Percentiles rank a stretch among this genome's conserved stretches.
phyloP scores from a whole-genome alignment of 1,140 invertebrate species.

The Pachyrhynchus sulphureomaculatus region DNA sequence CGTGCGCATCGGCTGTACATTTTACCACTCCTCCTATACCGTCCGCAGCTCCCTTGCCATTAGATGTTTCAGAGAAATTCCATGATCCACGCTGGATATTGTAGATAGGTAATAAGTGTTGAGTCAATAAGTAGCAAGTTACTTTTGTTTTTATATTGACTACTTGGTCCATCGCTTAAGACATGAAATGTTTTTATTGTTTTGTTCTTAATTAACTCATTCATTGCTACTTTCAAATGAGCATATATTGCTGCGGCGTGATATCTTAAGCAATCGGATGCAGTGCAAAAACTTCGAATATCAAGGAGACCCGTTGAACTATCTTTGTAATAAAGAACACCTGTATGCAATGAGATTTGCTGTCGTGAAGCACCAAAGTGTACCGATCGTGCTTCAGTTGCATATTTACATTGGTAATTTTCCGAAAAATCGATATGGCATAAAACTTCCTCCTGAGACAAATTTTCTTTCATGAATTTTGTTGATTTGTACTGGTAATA shows the following conservation, averaged over 20 bases:
- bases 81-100: neutral
- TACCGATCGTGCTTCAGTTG: neutral
- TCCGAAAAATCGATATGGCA: neutral
- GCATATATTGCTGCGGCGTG: neutral
- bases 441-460: neutral
- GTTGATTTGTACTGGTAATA: neutral
- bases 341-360: neutral
- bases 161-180: neutral
- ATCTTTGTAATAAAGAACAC: neutral
- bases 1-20: neutral
- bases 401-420: neutral
- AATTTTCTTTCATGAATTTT: neutral
- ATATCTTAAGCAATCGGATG: neutral
- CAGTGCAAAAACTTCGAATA: neutral
- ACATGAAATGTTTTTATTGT: neutral
- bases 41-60: neutral
- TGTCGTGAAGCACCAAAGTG: neutral
- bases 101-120: neutral
- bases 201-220: neutral
- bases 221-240: neutral
- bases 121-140: neutral
- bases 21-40: slow-evolving; percentile 1
- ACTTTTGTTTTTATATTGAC: neutral
- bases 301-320: neutral
- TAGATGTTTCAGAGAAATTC: neutral